phyloP scores from a whole-genome alignment of 2,113 vertebrate genomes.

The Psephotus haematonotus region DNA sequence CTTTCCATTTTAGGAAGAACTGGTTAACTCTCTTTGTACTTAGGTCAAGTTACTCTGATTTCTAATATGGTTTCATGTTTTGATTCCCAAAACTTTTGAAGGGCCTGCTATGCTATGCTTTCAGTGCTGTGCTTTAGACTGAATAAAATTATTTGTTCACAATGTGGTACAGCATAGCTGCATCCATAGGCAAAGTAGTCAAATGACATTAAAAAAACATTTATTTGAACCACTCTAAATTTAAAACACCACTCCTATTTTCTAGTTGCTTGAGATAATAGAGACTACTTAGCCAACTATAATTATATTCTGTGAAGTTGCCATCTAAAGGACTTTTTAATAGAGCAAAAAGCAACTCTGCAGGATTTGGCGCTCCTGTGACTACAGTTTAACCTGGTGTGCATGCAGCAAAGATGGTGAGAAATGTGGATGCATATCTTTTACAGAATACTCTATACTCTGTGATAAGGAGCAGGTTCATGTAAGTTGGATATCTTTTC shows the following conservation, averaged over 20 bases:
- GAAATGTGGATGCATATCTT: neutral
- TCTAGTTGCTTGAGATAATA: neutral
- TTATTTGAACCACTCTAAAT: neutral
- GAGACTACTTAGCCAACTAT: neutral
- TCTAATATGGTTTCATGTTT: neutral
- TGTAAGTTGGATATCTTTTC: neutral
- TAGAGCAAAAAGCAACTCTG: neutral
- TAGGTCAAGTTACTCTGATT: conserved; percentile 34
- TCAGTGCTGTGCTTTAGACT: neutral
- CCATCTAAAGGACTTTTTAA: neutral
- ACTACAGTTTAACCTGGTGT: neutral
- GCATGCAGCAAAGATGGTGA: neutral
- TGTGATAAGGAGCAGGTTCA: neutral
- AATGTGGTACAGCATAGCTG: neutral
- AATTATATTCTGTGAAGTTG: neutral
- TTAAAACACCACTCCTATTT: neutral
- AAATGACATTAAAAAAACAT: neutral
- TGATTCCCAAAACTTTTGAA: conserved; percentile 22
- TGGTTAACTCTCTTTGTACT: neutral
- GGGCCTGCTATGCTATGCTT: neutral
- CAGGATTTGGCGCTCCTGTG: neutral
- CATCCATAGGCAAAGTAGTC: neutral
- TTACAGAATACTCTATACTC: neutral
- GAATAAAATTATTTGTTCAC: neutral
- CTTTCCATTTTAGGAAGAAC: conserved; percentile 53